phyloP scores from a whole-genome alignment of 2,888 invertebrate genomes.

The Limnephilus rhombicus region DNA sequence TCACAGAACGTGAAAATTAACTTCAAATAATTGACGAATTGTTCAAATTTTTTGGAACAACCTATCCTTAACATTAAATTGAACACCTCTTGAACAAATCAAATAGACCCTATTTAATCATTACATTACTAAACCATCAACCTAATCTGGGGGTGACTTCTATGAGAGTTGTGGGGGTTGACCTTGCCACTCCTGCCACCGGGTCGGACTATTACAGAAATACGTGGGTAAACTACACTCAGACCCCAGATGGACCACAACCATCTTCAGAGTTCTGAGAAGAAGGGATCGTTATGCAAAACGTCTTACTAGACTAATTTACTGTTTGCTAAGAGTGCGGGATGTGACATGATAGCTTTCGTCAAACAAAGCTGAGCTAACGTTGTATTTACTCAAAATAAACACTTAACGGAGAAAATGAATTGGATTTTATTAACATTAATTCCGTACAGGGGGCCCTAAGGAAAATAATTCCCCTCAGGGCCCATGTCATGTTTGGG shows the following conservation, averaged over 20 bases:
- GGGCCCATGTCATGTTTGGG: too few species aligned
- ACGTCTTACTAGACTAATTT: background rate
- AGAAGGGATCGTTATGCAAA: background rate
- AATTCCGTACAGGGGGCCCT: too few species aligned
- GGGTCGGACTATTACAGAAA: background rate
- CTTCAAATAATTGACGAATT: too few species aligned
- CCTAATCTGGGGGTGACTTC: background rate
- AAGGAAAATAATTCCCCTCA: too few species aligned
- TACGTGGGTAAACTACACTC: background rate
- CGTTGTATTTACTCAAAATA: background rate
- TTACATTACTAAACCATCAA: background rate
- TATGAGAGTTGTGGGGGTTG: background rate
- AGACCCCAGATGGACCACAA: background rate
- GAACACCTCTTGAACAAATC: background rate
- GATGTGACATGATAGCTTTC: background rate
- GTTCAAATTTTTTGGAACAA: too few species aligned
- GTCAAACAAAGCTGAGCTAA: background rate
- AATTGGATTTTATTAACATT: too few species aligned
- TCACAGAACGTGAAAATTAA: too few species aligned
- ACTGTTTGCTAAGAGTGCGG: background rate
- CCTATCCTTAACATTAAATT: background rate
- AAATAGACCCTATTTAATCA: background rate
- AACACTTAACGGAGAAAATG: too few species aligned
- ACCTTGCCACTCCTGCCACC: background rate
- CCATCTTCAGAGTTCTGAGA: background rate